Percentiles rank a stretch among this genome's conserved stretches.
Evolutionary conservation across 37 sponge, comb jelly and placozoan species (phyloP).

Genomic region (Bolinopsis microptera): DNA sequence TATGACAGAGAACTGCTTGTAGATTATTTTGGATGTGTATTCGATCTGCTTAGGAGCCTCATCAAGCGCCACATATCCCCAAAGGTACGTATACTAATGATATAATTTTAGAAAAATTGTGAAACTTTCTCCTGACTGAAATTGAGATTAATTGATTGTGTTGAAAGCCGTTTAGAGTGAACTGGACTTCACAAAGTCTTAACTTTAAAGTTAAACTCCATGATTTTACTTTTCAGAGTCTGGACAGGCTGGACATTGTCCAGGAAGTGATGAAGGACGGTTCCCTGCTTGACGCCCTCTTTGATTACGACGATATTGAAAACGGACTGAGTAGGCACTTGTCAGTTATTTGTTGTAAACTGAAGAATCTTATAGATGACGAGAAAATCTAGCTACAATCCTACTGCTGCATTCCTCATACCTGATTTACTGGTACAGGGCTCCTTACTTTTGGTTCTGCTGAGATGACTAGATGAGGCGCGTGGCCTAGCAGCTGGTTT

Average conservation of each 20-base stretch:
- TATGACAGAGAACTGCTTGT: constrained; percentile 20
- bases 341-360: constrained; percentile 7
- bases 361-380: constrained; percentile 28
- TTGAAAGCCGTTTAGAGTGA: no score
- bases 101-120: no score
- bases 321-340: neutral
- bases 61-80: constrained; percentile 37
- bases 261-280: constrained; percentile 25
- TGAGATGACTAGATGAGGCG: no score
- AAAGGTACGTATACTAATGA: constrained; percentile 44
- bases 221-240: no score
- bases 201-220: no score
- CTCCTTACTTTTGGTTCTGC: no score
- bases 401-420: no score
- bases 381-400: neutral
- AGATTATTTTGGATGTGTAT: constrained; percentile 19
- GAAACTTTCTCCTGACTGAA: no score
- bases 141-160: no score
- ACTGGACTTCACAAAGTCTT: no score
- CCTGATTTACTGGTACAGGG: no score
- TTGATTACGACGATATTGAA: neutral
- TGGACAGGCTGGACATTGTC: constrained; percentile 7
- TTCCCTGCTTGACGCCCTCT: neutral
- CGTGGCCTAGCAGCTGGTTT: no score
- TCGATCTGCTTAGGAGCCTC: constrained; percentile 25